Evolutionary conservation across 2,797 vertebrate genomes (phyloP), one percentile per base, ranked within the genome.

Genomic region (Molossus alvarezi): DNA sequence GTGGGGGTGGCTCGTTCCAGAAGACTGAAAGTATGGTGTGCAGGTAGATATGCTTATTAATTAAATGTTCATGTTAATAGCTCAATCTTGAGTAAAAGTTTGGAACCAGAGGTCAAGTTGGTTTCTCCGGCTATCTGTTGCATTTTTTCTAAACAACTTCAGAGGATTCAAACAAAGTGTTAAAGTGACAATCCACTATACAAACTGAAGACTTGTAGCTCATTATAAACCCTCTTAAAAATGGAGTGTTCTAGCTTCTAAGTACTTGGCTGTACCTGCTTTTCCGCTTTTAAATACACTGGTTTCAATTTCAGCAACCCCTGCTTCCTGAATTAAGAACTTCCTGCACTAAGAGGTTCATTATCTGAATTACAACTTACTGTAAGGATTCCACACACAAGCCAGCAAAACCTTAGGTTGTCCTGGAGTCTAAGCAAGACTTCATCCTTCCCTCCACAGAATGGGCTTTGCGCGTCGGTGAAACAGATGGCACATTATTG

Each of bases 231-330:
- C 45, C 60, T 87, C 76, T 92, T 84, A 69, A 90, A 75, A 76
- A 82, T 11, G 1, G 65, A 83, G 11, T 41, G 5, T 76, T 93
- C 48, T 51, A 77, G 27, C 67, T 65, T 73, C 60, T 60, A 76
- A 91, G 79, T 37, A 60, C 51, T 94, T 81, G 45, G 41, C 58
- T 93, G 23, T 79, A 27, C 69, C 64, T 53, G 25, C 90, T 41
- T 90, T 88, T 81, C 72, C 55, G 84, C 93, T 77, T 67, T 97
- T 55, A 81, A 80, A 71, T 79, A 87, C 57, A 80, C 76, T 81
- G 65, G 55, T 88, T 95, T 94, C 55, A 23, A 55, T 88, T 90
- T 72, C 73, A 76, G 87, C 27, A 76, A 81, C n/a, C 89, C 48
- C 41, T 58, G 6, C 76, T 84, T 95, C 73, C 94, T 94, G 67